Base-by-base conservation (phyloP, 2,888 invertebrate genomes). In the Neria commutata region DNA sequence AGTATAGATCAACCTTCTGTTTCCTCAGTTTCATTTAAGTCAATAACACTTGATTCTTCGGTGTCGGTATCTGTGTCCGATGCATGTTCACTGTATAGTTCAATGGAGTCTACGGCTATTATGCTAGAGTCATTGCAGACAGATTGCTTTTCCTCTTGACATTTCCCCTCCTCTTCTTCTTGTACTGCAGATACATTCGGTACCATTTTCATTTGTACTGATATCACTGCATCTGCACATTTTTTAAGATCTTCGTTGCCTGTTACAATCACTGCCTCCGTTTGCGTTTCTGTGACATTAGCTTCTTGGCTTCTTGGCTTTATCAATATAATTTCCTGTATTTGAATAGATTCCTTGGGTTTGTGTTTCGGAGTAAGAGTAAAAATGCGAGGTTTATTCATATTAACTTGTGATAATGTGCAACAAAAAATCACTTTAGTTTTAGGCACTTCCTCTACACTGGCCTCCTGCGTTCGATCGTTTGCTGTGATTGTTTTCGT, bases 241-340 rank as follows among this genome's bases (percentile, higher is more conserved):
- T 29, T 6, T 29, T 29, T 6, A 29, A 11, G 6, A 29, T 29
- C 11, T 8, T 29, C 11, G 11, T 11, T 29, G 6, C 11, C 29
- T 8, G 29, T 29, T 11, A 29, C 6, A 29, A 8, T 11, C 29
- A 29, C 6, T 8, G 29, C n/a, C n/a, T n/a, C n/a, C n/a, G n/a
- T n/a, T n/a, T n/a, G n/a, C n/a, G n/a, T n/a, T n/a, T 29, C 11
- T 29, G 29, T 29, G 29, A 6, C 29, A 11, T 29, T 8, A 29
- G 29, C 29, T 29, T 11, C n/a, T 8, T 3, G 6, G 37, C 19
- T 6, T 50, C 47, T 40, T 60, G 26, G 48, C n/a, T 2, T 3
- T 14, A 70, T 59, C 10, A 64, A 16, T 47, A 73, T 63, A 24
- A 70, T 34, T 29, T 71, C 73, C 2, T 73, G 2, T 3, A 71